phyloP scores from a whole-genome alignment of 2,888 invertebrate species.

The Tridacna gigas region DNA sequence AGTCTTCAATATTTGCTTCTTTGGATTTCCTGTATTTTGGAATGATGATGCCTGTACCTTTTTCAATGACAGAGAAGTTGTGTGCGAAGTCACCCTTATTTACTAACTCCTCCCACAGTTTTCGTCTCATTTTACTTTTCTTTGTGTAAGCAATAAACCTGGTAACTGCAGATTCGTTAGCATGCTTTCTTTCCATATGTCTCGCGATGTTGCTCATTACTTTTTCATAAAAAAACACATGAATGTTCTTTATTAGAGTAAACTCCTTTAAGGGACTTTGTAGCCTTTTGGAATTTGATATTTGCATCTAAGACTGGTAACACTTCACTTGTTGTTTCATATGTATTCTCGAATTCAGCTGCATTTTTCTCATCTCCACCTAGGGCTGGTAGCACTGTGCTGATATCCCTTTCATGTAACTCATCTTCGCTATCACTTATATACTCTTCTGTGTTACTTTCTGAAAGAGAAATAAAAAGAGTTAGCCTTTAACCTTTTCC shows the following conservation, averaged over 20 bases:
- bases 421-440: too few relatives aligned
- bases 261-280: background rate
- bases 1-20: background rate
- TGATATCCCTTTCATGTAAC: too few relatives aligned
- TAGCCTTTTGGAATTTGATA: background rate
- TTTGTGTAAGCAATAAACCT: conserved; percentile 31
- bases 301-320: too few relatives aligned
- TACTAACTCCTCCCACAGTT: conserved; percentile 27
- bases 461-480: too few relatives aligned
- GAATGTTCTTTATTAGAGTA: background rate
- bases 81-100: conserved; percentile 40
- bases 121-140: conserved; percentile 30
- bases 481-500: too few relatives aligned
- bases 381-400: too few relatives aligned
- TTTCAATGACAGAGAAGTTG: conserved; percentile 29
- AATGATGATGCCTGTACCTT: conserved; percentile 35
- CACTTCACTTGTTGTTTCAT: too few relatives aligned
- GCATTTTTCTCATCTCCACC: too few relatives aligned
- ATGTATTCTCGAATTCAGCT: too few relatives aligned
- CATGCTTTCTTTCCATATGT: conserved; percentile 35
- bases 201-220: conserved; percentile 29
- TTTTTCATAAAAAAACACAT: conserved; percentile 44
- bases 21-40: conserved; percentile 36
- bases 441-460: too few relatives aligned
- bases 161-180: conserved; percentile 44